Conservation (phyloP, 2,113 vertebrate species). For the Syrrhaptes paradoxus region DNA sequence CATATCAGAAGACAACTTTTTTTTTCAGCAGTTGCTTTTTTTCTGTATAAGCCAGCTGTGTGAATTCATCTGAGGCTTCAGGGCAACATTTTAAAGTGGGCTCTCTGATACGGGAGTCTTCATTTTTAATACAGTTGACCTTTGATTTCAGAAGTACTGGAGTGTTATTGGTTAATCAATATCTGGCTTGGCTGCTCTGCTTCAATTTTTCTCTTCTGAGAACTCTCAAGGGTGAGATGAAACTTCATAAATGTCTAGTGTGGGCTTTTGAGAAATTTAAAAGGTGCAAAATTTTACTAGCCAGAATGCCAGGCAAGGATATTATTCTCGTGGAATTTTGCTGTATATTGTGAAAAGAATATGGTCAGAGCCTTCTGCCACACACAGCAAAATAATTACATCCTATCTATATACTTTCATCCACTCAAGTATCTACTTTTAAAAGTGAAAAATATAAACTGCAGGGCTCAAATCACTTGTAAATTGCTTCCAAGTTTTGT, state of each 20-base stretch:
- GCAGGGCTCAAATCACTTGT: not conserved
- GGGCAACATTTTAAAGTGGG: not conserved
- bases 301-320: not conserved
- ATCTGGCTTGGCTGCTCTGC: not conserved
- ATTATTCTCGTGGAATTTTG: not conserved
- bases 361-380: not conserved
- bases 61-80: not conserved
- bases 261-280: not conserved
- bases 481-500: constrained; percentile 4
- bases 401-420: not conserved
- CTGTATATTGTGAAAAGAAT: not conserved
- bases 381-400: not conserved
- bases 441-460: not conserved
- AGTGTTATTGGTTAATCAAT: constrained; percentile 18
- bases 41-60: not conserved
- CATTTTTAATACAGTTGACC: not conserved
- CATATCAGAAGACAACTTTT: not conserved
- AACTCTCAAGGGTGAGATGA: constrained; percentile 21
- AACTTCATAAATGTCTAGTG: not conserved
- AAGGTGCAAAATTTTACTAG: not conserved
- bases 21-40: not conserved
- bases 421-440: not conserved
- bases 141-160: not conserved
- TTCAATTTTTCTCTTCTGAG: constrained; percentile 11
- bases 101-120: not conserved